Evolutionary conservation across 2,113 vertebrate genomes (phyloP).

Genomic region (Trinectes maculatus): DNA sequence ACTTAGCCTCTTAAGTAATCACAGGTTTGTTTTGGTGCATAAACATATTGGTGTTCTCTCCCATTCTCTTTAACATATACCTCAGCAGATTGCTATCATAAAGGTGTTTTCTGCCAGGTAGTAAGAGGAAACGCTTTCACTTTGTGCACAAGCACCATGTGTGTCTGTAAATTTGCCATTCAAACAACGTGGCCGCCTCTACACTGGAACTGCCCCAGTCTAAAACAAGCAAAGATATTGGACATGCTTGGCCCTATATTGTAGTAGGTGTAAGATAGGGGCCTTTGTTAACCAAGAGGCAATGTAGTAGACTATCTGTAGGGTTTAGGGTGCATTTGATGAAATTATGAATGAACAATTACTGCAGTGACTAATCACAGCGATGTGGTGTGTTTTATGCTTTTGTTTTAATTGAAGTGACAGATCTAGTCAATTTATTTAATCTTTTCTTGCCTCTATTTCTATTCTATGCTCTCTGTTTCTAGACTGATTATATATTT

Average conservation of each 20-base stretch:
- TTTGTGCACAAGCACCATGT: neutral
- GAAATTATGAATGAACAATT: neutral
- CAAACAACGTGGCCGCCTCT: neutral
- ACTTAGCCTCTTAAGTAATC: neutral
- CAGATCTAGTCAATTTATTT: no score
- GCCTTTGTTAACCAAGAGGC: neutral
- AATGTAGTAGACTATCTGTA: neutral
- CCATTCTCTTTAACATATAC: neutral
- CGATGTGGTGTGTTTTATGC: no score
- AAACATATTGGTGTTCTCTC: neutral
- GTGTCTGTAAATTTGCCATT: neutral
- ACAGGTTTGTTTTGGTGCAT: neutral
- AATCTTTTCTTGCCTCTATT: no score
- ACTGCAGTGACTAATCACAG: no score
- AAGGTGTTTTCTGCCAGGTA: neutral
- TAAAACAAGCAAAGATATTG: no score
- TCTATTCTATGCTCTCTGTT: no score
- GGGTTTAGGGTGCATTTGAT: neutral
- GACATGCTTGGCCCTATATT: neutral
- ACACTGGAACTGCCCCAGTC: no score
- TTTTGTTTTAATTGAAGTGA: no score
- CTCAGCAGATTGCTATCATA: neutral
- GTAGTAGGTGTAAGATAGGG: neutral
- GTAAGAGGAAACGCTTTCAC: neutral
- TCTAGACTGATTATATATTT: no score